Base-by-base conservation (phyloP, 2,888 invertebrate genomes). In the Epirrhoe alternata region DNA sequence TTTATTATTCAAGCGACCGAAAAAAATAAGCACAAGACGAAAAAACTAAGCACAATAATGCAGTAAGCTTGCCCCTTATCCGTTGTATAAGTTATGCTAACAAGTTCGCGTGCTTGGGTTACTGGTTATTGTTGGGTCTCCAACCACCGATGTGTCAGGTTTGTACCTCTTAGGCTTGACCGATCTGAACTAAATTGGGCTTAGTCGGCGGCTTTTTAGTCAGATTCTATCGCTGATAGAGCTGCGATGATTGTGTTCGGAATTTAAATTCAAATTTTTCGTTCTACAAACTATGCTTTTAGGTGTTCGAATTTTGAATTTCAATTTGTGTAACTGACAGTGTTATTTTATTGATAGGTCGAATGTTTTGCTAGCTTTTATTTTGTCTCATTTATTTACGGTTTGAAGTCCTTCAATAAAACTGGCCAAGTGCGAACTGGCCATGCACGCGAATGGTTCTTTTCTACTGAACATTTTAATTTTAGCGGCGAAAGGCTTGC, bases 81-180 rank as follows among this genome's bases (percentile, higher is more conserved):
- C 86, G 78, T 68, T 72, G 83, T 74, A 82, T 88, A 87, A 88
- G 80, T 89, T 89, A 89, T 88, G 87, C 82, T 86, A 89, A 89
- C 88, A 80, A 86, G 86, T 76, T 89, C 76, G 88, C 88, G 88
- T 89, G 89, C 61, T 64, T 52, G 5, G 8, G 50, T 50, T 52
- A 30, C 33, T 50, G 16, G 50, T 42, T 49, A 55, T 63, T 69
- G 65, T 69, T 63, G 64, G 71, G 68, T 69, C 69, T 69, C 68
- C 66, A 60, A 61, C 47, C 61, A 56, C 14, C 51, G 55, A 58
- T 60, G 62, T 69, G 68, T 62, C 61, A 60, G 55, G 54, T 56
- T 42, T 16, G 47, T 62, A 47, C 35, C 51, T 62, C 62, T 66
- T 66, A 51, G 57, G 14, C 58, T 54, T 69, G 66, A 71, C 42